phyloP scores from a whole-genome alignment of 2,888 invertebrate species.

The Tetragonisca angustula region DNA sequence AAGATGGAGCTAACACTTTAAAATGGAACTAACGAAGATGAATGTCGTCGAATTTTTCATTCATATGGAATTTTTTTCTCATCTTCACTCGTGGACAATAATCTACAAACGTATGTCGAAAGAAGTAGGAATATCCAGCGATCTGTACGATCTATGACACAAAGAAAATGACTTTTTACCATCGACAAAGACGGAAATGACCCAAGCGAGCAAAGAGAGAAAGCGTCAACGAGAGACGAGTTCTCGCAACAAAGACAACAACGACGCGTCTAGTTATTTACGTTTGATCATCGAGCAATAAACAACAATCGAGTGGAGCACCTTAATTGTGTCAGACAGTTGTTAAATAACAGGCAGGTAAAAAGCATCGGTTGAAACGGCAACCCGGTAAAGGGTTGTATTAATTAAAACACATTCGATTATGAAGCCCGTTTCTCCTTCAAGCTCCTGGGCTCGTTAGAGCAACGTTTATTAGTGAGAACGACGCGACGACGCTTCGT shows the following conservation, averaged over 20 bases:
- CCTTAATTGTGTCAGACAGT: neutral
- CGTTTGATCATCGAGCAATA: neutral
- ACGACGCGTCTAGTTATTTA: neutral
- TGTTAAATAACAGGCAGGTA: slow-evolving; percentile 16
- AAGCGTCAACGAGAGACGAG: neutral
- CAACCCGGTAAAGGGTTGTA: neutral
- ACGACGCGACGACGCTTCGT: neutral
- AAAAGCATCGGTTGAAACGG: neutral
- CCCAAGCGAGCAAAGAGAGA: neutral
- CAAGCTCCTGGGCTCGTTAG: slow-evolving; percentile 7
- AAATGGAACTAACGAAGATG: too few relatives aligned
- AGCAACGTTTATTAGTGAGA: slow-evolving; percentile 10
- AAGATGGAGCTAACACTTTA: too few relatives aligned
- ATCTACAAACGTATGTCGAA: too few relatives aligned
- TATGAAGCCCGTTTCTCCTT: slow-evolving; percentile 5
- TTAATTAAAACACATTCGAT: slow-evolving; percentile 29
- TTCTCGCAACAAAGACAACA: neutral
- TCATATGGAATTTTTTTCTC: too few relatives aligned
- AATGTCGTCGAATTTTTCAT: too few relatives aligned
- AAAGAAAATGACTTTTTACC: neutral
- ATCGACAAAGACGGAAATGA: neutral
- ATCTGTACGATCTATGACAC: neutral
- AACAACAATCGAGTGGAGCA: neutral
- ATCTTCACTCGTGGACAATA: too few relatives aligned
- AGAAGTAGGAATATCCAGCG: too few relatives aligned